A percentile compares a stretch with the other conserved stretches of the same genome.
Conservation (phyloP, 2,113 vertebrate genomes). For the Columba janthina region DNA sequence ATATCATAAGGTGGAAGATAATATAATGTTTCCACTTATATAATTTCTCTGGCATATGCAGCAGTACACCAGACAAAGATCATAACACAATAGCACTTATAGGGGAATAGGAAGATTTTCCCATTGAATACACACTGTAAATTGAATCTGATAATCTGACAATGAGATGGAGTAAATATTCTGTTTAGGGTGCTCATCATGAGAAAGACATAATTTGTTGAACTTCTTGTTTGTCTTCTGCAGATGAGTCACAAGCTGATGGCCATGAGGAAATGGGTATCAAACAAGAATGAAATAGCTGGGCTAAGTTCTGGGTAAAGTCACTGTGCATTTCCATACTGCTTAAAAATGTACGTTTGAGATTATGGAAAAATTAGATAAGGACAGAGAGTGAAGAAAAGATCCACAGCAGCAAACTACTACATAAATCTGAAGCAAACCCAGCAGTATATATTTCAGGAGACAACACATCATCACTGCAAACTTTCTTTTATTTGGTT, state of each 20-base stretch:
- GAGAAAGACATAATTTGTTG: background rate
- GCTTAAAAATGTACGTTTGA: too few relatives aligned
- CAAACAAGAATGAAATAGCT: background rate
- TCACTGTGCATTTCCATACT: too few relatives aligned
- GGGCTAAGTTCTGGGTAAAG: background rate
- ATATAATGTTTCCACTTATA: background rate
- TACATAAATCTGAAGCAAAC: too few relatives aligned
- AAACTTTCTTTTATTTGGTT: background rate
- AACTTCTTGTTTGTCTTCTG: background rate
- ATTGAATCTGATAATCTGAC: background rate
- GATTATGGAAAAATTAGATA: too few relatives aligned
- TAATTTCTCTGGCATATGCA: background rate
- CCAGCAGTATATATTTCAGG: background rate
- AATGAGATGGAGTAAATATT: background rate
- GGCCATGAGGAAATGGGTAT: background rate
- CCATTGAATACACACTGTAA: background rate
- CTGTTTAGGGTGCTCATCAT: background rate
- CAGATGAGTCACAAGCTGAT: background rate
- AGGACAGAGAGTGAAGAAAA: too few relatives aligned
- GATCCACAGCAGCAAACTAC: too few relatives aligned
- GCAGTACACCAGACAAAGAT: background rate
- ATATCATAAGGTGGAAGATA: background rate
- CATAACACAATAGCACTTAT: background rate
- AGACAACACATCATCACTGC: background rate
- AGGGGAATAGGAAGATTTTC: background rate